Percentiles rank a stretch among this genome's conserved stretches.
phyloP scores from a whole-genome alignment of 2,113 vertebrate genomes.

The Eudyptes chrysolophus region DNA sequence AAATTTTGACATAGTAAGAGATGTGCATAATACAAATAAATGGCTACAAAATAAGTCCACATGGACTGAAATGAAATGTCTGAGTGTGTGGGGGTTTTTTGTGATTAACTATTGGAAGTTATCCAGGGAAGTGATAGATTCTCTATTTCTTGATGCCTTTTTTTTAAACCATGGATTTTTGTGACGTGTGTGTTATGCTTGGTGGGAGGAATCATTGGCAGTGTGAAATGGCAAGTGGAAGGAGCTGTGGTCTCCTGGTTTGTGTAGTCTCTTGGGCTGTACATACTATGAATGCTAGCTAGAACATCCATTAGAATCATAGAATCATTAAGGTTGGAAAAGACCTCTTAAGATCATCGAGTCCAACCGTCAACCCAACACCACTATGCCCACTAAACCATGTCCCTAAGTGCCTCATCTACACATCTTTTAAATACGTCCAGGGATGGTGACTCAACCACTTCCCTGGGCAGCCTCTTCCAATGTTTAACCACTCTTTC shows the following conservation, averaged over 20 bases:
- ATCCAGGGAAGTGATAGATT: background rate
- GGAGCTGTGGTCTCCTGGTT: background rate
- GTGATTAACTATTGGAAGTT: background rate
- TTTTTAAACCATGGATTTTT: background rate
- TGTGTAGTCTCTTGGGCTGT: background rate
- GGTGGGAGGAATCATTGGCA: background rate
- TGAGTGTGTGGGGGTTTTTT: background rate
- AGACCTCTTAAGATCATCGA: too few relatives aligned
- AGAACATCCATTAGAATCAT: background rate
- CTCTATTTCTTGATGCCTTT: background rate
- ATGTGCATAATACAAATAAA: background rate
- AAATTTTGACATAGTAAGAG: background rate
- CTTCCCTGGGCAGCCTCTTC: too few relatives aligned
- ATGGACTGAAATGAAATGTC: background rate
- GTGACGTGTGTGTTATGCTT: background rate
- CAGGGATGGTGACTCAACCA: too few relatives aligned
- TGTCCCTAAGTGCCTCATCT: too few relatives aligned
- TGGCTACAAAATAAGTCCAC: background rate
- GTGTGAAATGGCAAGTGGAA: background rate
- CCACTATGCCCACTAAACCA: too few relatives aligned
- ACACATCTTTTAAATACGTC: too few relatives aligned
- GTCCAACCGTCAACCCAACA: too few relatives aligned
- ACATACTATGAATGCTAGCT: background rate
- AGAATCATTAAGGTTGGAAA: too few relatives aligned
- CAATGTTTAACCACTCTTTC: too few relatives aligned